These are phyloP conservation scores for Pachyuromys duprasi DNA, from an alignment of 2,797 vertebrate genomes.

Conservation along the genomic window DNA sequence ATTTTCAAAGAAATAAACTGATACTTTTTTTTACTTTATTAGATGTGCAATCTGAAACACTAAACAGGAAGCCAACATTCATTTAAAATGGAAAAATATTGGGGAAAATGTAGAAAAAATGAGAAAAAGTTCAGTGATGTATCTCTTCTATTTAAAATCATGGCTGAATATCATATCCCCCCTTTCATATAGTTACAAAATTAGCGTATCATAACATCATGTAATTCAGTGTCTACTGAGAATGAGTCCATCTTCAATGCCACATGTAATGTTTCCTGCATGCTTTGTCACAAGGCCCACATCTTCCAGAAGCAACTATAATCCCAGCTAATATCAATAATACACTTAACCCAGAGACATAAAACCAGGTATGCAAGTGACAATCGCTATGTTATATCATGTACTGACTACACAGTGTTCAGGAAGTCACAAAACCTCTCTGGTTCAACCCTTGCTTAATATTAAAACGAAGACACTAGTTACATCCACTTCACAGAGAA, in stretches of 20 bases:
- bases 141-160: neutral
- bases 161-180: neutral
- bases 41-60: neutral
- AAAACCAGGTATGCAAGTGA: neutral
- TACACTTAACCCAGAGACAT: neutral
- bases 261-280: neutral
- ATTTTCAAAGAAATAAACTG: neutral
- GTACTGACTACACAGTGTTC: neutral
- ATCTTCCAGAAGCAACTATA: neutral
- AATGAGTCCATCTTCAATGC: neutral
- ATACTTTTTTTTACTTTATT: neutral
- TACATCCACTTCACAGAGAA: neutral
- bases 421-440: neutral
- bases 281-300: neutral
- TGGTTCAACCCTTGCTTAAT: fast-evolving
- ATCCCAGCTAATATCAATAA: neutral
- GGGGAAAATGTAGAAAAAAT: neutral
- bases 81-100: neutral
- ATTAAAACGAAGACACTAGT: neutral
- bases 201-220: neutral
- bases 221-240: fast-evolving
- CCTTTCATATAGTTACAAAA: neutral
- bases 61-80: neutral
- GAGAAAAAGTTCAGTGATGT: neutral
- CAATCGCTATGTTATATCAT: too few relatives aligned